Conservation (phyloP, 2,113 vertebrate genomes). For the Pterocles gutturalis region DNA sequence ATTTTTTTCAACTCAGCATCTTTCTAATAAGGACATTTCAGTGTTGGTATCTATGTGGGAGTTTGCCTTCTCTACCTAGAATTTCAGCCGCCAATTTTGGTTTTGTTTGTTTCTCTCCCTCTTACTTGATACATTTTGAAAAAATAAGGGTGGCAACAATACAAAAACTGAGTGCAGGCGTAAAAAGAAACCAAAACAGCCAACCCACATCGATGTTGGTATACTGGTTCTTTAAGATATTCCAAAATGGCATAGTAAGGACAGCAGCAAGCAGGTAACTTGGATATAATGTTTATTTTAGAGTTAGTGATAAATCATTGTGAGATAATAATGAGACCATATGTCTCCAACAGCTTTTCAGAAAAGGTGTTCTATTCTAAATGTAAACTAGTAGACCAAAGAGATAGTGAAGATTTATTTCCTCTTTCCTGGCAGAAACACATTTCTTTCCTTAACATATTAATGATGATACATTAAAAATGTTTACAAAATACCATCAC, state of each 20-base stretch:
- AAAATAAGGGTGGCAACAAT: not conserved
- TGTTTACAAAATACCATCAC: slow-evolving; percentile 74
- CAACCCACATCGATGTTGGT: not conserved
- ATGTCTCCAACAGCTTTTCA: slow-evolving; percentile 77
- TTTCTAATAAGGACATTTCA: not conserved
- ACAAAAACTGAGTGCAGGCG: not conserved
- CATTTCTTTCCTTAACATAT: slow-evolving; percentile 76
- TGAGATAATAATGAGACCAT: slow-evolving; percentile 73
- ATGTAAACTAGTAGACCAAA: slow-evolving; percentile 73
- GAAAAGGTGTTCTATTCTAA: slow-evolving; percentile 67
- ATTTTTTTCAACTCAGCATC: not conserved
- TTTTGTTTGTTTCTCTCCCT: not conserved
- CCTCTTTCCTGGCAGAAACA: slow-evolving; percentile 70
- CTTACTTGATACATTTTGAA: not conserved
- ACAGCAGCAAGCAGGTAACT: slow-evolving; percentile 46
- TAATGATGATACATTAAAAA: slow-evolving; percentile 78
- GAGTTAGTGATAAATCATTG: slow-evolving; percentile 76
- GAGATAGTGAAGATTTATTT: slow-evolving; percentile 80
- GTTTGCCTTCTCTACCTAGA: not conserved
- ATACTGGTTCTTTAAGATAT: slow-evolving; percentile 48
- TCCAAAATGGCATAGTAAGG: slow-evolving; percentile 40
- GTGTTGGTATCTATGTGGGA: not conserved
- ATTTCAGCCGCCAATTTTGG: not conserved
- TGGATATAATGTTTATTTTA: slow-evolving; percentile 61
- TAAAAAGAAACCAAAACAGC: not conserved